Evolutionary conservation across 2,797 vertebrate genomes (phyloP).

Genomic region (Anableps anableps): DNA sequence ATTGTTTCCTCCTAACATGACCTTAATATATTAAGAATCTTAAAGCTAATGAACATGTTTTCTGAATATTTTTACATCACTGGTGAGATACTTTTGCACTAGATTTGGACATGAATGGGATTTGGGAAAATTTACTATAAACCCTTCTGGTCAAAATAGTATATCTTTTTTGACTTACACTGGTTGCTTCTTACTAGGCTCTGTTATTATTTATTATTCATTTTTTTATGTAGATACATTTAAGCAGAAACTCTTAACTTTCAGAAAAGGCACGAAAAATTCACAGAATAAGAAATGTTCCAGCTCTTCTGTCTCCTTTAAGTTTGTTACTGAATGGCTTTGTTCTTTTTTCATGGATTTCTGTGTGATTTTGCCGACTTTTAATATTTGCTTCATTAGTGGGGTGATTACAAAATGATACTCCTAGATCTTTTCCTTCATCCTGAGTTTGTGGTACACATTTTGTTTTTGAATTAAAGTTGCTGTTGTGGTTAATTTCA

Average conservation of each 20-base stretch:
- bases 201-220: no score
- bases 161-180: neutral
- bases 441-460: neutral
- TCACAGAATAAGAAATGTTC: neutral
- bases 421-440: conserved; percentile 16
- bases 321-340: neutral
- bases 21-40: neutral
- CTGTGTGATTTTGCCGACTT: conserved; percentile 24
- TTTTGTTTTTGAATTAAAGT: conserved; percentile 37
- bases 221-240: neutral
- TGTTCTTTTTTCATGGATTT: conserved; percentile 12
- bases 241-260: neutral
- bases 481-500: conserved; percentile 39
- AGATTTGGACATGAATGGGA: neutral
- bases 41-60: neutral
- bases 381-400: conserved; percentile 51
- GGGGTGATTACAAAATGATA: conserved; percentile 8
- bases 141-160: neutral
- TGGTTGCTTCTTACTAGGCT: neutral
- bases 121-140: neutral
- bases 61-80: neutral
- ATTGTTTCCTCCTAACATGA: neutral
- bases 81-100: neutral
- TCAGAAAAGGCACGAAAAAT: neutral
- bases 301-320: neutral